Percentiles rank a stretch among this genome's conserved stretches.
These are phyloP conservation scores for Meliscaeva auricollis DNA, from an alignment of 2,888 invertebrate species.

Conservation along the genomic window DNA sequence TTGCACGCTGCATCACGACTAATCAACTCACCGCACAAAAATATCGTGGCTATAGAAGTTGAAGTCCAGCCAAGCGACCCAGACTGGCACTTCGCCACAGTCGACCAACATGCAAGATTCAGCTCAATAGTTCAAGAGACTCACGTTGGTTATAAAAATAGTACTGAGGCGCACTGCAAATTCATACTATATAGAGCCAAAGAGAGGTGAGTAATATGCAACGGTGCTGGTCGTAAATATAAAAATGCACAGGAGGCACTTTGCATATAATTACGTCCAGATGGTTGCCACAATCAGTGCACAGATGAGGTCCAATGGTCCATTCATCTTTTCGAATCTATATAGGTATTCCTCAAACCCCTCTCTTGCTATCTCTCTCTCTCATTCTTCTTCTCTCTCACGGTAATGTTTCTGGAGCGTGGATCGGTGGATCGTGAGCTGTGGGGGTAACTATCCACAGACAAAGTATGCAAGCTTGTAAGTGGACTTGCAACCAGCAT, in stretches of 20 bases:
- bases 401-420: neutral
- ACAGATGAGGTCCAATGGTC: conserved; percentile 70
- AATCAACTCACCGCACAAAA: conserved; percentile 50
- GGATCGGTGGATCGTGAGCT: conserved; percentile 41
- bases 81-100: neutral
- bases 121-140: conserved; percentile 28
- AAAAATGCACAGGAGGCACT: conserved; percentile 63
- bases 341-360: neutral
- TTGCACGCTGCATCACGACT: conserved; percentile 45
- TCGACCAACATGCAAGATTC: conserved; percentile 31
- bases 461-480: conserved; percentile 26
- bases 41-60: conserved; percentile 29
- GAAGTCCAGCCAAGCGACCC: conserved; percentile 16
- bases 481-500: conserved; percentile 51
- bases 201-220: conserved; percentile 63
- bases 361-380: conserved; percentile 11
- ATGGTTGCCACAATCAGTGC: conserved; percentile 72
- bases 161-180: neutral
- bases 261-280: conserved; percentile 76
- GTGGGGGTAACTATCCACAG: conserved; percentile 44
- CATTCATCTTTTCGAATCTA: conserved; percentile 65
- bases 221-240: conserved; percentile 68
- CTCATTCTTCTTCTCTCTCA: neutral
- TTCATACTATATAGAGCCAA: neutral
- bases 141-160: conserved; percentile 41